Conservation (phyloP, 2,113 vertebrate genomes). For the Mionectes macconnelli region DNA sequence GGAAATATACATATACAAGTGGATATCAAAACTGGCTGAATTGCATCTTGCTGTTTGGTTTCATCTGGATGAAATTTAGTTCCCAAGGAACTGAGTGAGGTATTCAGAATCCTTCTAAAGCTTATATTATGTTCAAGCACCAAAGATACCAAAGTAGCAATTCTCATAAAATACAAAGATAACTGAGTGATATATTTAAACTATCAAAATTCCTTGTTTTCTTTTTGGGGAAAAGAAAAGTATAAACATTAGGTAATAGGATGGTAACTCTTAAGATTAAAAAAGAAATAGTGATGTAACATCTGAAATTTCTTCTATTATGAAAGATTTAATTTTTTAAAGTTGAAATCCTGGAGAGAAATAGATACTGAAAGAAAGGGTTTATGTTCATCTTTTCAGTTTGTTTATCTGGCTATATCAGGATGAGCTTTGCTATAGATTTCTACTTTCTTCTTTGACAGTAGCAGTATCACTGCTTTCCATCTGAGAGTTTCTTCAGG, state of each 20-base stretch:
- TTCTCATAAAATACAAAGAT: background rate
- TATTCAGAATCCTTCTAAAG: background rate
- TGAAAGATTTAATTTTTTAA: background rate
- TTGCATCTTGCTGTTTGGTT: background rate
- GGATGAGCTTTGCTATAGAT: background rate
- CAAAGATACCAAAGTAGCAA: background rate
- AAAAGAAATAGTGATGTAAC: background rate
- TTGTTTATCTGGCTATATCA: conserved; percentile 2
- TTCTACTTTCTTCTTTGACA: conserved; percentile 4
- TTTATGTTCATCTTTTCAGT: background rate
- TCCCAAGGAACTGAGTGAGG: background rate
- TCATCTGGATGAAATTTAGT: background rate
- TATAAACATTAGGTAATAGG: background rate
- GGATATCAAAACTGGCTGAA: background rate
- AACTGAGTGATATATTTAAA: background rate
- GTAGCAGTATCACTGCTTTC: background rate
- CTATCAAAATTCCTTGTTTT: background rate
- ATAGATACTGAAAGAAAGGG: background rate
- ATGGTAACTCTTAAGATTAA: background rate
- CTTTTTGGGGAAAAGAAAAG: background rate
- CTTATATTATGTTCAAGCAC: background rate
- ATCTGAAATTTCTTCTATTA: background rate
- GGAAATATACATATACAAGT: background rate
- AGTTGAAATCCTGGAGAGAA: background rate
- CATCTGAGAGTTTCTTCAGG: background rate